A percentile compares a stretch with the other conserved stretches of the same genome.
phyloP scores from a whole-genome alignment of 2,888 invertebrate genomes.

The Eurytoma adleriae region DNA sequence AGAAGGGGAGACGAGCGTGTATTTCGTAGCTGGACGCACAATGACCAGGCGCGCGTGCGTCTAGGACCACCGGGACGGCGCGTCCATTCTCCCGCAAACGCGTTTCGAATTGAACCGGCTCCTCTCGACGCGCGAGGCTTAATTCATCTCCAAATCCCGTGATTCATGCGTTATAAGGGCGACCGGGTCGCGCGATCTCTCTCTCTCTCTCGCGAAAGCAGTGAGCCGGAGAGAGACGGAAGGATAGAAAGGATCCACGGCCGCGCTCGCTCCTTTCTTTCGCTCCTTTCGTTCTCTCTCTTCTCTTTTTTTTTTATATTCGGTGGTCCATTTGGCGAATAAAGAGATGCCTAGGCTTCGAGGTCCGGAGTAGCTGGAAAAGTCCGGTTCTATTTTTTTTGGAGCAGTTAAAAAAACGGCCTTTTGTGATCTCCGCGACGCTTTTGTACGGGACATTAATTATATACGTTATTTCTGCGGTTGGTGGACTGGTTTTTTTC shows the following conservation, averaged over 20 bases:
- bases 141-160: conserved; percentile 72
- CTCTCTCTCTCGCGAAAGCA: background rate
- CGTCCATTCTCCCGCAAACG: conserved; percentile 65
- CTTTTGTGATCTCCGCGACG: conserved; percentile 17
- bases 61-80: conserved; percentile 69
- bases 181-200: conserved; percentile 27
- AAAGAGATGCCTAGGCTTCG: conserved; percentile 13
- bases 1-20: conserved; percentile 54
- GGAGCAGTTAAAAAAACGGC: conserved; percentile 18
- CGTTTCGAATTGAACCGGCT: conserved; percentile 71
- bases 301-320: conserved; percentile 16
- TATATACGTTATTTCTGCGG: conserved; percentile 20
- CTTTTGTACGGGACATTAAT: conserved; percentile 35
- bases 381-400: conserved; percentile 40
- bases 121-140: conserved; percentile 63
- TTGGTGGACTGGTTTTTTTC: background rate
- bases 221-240: conserved; percentile 5
- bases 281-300: conserved; percentile 1
- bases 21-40: conserved; percentile 58
- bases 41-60: conserved; percentile 65
- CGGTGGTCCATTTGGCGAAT: conserved; percentile 49
- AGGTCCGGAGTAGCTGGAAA: conserved; percentile 11
- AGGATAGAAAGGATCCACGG: conserved; percentile 16
- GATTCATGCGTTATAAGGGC: conserved; percentile 65
- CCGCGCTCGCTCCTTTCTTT: conserved; percentile 2